Conservation (phyloP, 2,888 invertebrate species). For the Phalera bucephala region DNA sequence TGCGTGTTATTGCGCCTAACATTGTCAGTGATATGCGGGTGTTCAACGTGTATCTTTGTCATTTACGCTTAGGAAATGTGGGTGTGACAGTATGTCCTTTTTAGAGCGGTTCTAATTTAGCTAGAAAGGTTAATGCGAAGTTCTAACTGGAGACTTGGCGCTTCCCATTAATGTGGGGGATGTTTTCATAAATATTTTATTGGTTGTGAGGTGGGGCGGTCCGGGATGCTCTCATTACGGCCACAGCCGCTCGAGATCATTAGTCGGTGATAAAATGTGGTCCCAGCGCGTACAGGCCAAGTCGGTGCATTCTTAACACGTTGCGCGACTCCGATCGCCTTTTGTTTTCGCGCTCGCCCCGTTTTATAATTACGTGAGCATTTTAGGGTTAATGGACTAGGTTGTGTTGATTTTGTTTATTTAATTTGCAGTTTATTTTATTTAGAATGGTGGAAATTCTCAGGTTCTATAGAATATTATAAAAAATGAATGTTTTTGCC, state of each 20-base stretch:
- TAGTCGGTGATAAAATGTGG: conserved; percentile 76
- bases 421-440: too few species aligned
- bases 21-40: too few species aligned
- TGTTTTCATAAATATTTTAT: conserved; percentile 79
- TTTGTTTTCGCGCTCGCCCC: conserved; percentile 52
- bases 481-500: too few species aligned
- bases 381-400: conserved; percentile 41
- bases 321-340: conserved; percentile 35
- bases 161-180: conserved; percentile 66
- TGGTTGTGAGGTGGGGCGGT: conserved; percentile 60
- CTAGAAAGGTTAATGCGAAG: conserved; percentile 39
- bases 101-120: conserved; percentile 35
- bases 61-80: too few species aligned
- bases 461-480: too few species aligned
- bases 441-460: too few species aligned
- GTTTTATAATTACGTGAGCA: conserved; percentile 49
- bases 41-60: too few species aligned
- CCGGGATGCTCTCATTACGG: conserved; percentile 65
- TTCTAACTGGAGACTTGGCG: conserved; percentile 55
- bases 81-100: too few species aligned
- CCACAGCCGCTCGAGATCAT: conserved; percentile 62
- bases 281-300: conserved; percentile 38
- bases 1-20: too few species aligned
- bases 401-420: conserved; percentile 7
- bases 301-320: conserved; percentile 59